Evolutionary conservation across 1,140 invertebrate species (phyloP), one percentile per base, ranked within the genome.

Genomic region (Colletes latitarsis): DNA sequence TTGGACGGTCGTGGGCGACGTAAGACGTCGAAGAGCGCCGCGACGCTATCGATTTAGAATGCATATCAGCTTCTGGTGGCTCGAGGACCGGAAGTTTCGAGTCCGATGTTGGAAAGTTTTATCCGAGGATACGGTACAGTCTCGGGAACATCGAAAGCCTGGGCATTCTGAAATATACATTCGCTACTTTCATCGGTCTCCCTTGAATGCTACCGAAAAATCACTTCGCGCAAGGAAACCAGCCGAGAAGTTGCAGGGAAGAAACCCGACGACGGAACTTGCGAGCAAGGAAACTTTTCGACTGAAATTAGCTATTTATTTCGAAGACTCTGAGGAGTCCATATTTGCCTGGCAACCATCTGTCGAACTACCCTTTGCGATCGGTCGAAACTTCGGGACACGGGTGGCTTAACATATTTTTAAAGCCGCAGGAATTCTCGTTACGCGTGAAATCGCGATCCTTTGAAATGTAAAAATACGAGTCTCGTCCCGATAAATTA

Each of bases 1-100:
- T 46, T 46, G 2, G 43, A 46, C 9, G 9, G 43, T 3, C 0
- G 9, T 3, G 43, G 10, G 49, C 49, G 49, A 49, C 53, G 6
- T n/a, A 55, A 55, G 4, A 55, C 53, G 15, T 55, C 53, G 53
- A 55, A 15, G 17, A 55, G 6, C 9, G 43, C 30, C 49, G 10
- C 9, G 6, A n/a, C 53, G 41, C 19, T 62, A 73, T 62, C 57
- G 71, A 73, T 73, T 73, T 12, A 15, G 15, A 30, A 73, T 30
- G 43, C 71, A 41, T 73, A 62, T 73, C 57, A 41, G 14, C 53
- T 17, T 17, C 2, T 55, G 53, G 4, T n/a, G 15, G 14, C 3
- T 17, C 14, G 53, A 55, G 53, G 53, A 10, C 10, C 8, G 10
- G 6, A 55, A 55, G 6, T 55, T 55, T 15, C 43, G n/a, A 49